phyloP scores from a whole-genome alignment of 2,797 vertebrate species.

The Echiichthys vipera region DNA sequence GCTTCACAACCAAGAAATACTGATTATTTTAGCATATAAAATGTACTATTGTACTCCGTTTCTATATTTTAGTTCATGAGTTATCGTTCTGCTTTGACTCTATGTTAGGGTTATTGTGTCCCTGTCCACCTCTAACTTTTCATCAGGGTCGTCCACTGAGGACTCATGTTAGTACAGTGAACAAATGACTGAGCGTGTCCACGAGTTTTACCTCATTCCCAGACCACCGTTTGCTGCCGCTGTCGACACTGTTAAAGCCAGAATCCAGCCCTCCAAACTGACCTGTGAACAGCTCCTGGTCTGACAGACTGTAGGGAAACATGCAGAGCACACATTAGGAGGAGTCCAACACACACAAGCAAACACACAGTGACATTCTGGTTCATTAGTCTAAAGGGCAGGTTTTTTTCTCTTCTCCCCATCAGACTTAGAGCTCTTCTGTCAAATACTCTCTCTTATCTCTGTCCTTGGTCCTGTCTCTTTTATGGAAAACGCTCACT shows the following conservation, averaged over 20 bases:
- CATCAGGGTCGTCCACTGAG: not conserved
- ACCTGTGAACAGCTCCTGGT: slow-evolving; percentile 86
- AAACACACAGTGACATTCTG: not conserved
- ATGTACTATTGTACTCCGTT: no score
- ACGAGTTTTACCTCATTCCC: slow-evolving; percentile 89
- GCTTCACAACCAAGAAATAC: not conserved
- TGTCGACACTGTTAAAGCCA: slow-evolving; percentile 94
- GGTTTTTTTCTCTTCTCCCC: not conserved
- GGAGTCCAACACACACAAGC: slow-evolving; percentile 7
- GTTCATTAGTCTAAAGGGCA: slow-evolving; percentile 14
- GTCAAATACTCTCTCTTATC: slow-evolving; percentile 23
- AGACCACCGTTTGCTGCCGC: slow-evolving; percentile 93
- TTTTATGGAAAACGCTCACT: slow-evolving; percentile 17
- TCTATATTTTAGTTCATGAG: not conserved
- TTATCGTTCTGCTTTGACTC: not conserved
- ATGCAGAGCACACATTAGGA: not conserved
- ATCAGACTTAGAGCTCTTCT: not conserved
- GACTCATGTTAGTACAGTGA: not conserved
- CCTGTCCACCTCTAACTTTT: not conserved
- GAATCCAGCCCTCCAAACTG: slow-evolving; percentile 90
- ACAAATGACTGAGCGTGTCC: not conserved
- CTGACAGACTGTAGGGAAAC: slow-evolving; percentile 83
- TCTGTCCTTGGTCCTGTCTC: slow-evolving; percentile 4
- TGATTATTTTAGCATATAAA: no score
- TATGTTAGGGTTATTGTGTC: not conserved